Conservation (phyloP, 2,797 vertebrate genomes). For the Pipistrellus pipistrellus region DNA sequence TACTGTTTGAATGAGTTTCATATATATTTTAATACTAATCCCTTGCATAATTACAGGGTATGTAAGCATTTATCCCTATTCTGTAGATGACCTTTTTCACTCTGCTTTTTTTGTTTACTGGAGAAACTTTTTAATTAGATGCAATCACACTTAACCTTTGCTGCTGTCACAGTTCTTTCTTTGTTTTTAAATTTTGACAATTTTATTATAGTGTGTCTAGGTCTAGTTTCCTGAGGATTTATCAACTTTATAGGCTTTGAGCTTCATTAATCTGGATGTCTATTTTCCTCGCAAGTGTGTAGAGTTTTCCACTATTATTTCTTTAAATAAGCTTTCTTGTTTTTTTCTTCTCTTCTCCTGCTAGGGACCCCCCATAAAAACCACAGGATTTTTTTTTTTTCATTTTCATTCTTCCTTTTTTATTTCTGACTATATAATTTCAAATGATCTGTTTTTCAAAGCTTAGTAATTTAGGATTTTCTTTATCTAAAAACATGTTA, state of each 20-base stretch:
- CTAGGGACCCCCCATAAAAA: background rate
- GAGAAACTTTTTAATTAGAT: background rate
- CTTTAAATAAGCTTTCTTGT: background rate
- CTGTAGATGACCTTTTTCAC: background rate
- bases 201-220: background rate
- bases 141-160: background rate
- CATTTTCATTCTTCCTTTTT: background rate
- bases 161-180: background rate
- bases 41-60: background rate
- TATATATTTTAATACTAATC: background rate
- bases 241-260: background rate
- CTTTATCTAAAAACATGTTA: background rate
- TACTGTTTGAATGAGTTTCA: background rate
- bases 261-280: background rate
- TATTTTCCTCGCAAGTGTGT: background rate
- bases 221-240: background rate
- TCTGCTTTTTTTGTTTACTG: background rate
- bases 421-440: background rate
- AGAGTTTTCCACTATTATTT: background rate
- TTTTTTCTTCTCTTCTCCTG: background rate
- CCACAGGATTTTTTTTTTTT: background rate
- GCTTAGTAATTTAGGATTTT: conserved; percentile 1
- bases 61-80: background rate
- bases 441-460: background rate
- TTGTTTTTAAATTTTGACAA: background rate